Conservation (phyloP, 2,113 vertebrate genomes). For the Plestiodon gilberti region DNA sequence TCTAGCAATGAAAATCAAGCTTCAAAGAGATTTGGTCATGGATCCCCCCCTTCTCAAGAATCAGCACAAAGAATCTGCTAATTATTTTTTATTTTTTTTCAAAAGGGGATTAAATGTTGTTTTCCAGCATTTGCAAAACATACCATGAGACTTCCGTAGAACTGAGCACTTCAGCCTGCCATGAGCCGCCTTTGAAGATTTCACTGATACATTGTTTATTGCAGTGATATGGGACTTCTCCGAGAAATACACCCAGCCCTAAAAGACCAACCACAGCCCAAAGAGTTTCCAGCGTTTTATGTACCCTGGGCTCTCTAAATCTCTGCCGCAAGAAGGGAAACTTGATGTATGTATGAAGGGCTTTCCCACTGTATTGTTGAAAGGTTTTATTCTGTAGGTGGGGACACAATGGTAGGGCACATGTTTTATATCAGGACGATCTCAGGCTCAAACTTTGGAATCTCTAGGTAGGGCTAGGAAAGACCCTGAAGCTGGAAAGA, state of each 20-base stretch:
- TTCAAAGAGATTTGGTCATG: constrained; percentile 75
- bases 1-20: constrained; percentile 68
- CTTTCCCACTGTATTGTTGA: not conserved
- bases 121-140: constrained; percentile 60
- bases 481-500: too few species aligned
- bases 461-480: too few species aligned
- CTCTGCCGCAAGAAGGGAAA: not conserved
- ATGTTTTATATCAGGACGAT: too few species aligned
- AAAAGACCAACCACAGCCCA: not conserved
- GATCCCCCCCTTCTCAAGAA: constrained; percentile 66
- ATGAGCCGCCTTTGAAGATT: constrained; percentile 43
- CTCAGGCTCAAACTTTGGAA: too few species aligned
- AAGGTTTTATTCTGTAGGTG: too few species aligned
- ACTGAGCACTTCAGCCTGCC: constrained; percentile 51
- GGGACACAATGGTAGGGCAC: not conserved
- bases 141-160: constrained; percentile 66
- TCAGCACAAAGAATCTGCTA: constrained; percentile 49
- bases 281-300: not conserved
- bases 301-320: not conserved
- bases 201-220: constrained; percentile 55
- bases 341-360: not conserved
- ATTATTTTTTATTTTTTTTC: constrained; percentile 49
- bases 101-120: constrained; percentile 35
- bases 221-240: constrained; percentile 39
- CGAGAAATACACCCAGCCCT: not conserved